These are phyloP conservation scores for Passer montanus DNA, from an alignment of 2,113 vertebrate genomes.

Conservation along the genomic window DNA sequence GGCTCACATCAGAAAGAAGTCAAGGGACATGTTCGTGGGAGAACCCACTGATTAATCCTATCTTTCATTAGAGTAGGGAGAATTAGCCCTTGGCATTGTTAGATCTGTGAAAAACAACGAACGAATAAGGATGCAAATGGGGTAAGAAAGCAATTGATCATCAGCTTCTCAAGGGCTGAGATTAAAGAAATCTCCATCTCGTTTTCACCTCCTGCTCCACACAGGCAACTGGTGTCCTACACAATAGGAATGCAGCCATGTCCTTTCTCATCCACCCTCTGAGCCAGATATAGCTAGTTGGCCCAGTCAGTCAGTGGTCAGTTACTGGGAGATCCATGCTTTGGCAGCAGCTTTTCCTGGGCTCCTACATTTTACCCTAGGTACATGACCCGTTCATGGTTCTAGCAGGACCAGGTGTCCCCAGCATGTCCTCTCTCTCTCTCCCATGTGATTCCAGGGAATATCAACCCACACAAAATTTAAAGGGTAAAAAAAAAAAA, in stretches of 20 bases:
- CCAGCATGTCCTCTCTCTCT: background rate
- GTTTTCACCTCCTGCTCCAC: background rate
- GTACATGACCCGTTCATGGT: background rate
- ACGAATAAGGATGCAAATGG: background rate
- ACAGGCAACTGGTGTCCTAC: background rate
- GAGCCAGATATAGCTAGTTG: background rate
- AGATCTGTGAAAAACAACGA: background rate
- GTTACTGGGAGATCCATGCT: background rate
- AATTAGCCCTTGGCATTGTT: background rate
- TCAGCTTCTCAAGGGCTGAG: background rate
- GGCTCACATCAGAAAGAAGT: background rate
- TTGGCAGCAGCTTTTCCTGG: background rate
- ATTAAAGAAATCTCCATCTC: background rate
- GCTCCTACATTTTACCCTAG: background rate
- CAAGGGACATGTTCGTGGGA: background rate
- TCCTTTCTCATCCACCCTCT: background rate
- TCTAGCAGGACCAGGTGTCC: background rate
- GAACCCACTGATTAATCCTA: background rate
- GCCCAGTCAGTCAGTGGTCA: background rate
- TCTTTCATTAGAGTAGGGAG: background rate
- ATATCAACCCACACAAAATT: background rate
- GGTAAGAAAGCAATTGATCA: background rate
- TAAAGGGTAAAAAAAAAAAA: background rate
- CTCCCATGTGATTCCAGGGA: background rate
- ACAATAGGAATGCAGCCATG: background rate